Base-by-base conservation (phyloP, 1,140 invertebrate species). In the Sminthurinus signatus region DNA sequence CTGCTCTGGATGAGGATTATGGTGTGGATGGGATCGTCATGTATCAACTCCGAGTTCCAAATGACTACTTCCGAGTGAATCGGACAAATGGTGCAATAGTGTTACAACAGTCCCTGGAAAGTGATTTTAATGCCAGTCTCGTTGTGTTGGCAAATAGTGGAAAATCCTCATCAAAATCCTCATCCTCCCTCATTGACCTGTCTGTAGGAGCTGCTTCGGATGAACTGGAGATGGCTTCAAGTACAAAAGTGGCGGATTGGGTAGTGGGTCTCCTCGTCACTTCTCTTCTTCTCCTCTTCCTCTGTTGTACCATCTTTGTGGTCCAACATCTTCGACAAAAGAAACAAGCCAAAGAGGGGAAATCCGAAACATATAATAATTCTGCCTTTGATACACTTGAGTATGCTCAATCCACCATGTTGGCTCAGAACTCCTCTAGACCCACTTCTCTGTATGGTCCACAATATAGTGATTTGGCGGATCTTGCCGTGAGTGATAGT, bases 41-140 rank as follows among this genome's bases (percentile, higher is more conserved):
- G 0, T 98, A 96, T 75, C 86, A 91, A 68, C 73, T 96, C 15
- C 86, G 85, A 12, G 87, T 87, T 0, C 86, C 88, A 52, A 85
- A 92, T 77, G 82, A 86, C 0, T 89, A 91, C 74, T 95, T 97
- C 75, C 88, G 89, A 77, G 84, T 98, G 17, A 96, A 97, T 75
- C 80, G 88, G 67, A 93, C 90, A 0, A 93, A 88, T 3, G 94
- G 95, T 1, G 85, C 87, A 0, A 82, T 97, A 27, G 83, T 89
- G 32, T 80, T 96, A 19, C 88, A 87, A 73, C 86, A 88, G 72
- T 87, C 89, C 74, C 78, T 94, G 12, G 74, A 75, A 44, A 78
- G 78, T 23, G 77, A 80, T 46, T 78, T 78, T 21, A 85, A 87
- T 68, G 83, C 88, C 28, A 88, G 85, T 73, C 77, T 95, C 57